A percentile compares a stretch with the other conserved stretches of the same genome.
Evolutionary conservation across 2,888 invertebrate genomes (phyloP).

Genomic region (Morpho deidamia): DNA sequence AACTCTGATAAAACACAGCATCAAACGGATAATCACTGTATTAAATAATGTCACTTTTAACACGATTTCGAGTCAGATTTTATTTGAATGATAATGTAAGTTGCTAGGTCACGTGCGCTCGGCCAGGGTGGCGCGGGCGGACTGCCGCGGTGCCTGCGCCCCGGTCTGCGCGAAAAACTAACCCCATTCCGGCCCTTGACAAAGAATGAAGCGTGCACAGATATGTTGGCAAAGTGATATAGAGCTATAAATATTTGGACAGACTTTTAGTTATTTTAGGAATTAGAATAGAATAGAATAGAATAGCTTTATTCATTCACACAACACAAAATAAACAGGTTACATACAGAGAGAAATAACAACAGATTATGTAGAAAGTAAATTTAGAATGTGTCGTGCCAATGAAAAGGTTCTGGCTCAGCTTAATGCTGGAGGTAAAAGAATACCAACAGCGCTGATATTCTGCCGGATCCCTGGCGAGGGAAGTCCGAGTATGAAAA

Average conservation of each 20-base stretch:
- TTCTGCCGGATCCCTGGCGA: too few relatives aligned
- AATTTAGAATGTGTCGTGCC: too few relatives aligned
- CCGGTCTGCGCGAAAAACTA: conserved; percentile 43
- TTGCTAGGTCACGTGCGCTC: conserved; percentile 32
- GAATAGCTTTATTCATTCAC: too few relatives aligned
- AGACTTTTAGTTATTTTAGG: too few relatives aligned
- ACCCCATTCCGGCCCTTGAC: conserved; percentile 38
- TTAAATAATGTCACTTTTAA: conserved; percentile 14
- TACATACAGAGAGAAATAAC: too few relatives aligned
- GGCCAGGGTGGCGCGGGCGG: conserved; percentile 40
- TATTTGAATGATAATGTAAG: neutral
- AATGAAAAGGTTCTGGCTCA: too few relatives aligned
- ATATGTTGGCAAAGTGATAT: conserved; percentile 13
- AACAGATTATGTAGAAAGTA: too few relatives aligned
- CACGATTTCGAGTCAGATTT: conserved; percentile 9
- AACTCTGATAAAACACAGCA: conserved; percentile 9
- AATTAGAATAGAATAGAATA: too few relatives aligned
- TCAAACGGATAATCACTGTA: conserved; percentile 8
- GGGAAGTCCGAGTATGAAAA: too few relatives aligned
- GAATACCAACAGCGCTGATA: too few relatives aligned
- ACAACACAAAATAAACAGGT: too few relatives aligned
- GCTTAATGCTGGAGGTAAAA: too few relatives aligned
- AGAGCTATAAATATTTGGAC: neutral
- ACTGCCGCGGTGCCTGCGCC: conserved; percentile 48
- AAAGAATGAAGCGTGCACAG: conserved; percentile 25